Evolutionary conservation across 2,888 invertebrate genomes (phyloP).

Genomic region (Amphipoea oculea): DNA sequence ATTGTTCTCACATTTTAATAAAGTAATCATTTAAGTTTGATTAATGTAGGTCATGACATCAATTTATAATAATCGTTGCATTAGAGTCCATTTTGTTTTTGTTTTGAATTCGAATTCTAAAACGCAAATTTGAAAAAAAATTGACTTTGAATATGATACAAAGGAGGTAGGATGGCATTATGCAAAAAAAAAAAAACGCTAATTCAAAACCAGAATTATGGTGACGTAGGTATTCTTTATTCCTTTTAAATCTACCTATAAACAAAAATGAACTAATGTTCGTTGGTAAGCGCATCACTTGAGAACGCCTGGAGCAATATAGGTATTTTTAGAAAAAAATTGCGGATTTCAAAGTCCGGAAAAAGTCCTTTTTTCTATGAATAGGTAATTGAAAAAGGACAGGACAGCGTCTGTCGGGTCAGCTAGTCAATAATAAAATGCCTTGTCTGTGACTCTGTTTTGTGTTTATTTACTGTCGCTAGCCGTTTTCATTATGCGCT

Average conservation of each 20-base stretch:
- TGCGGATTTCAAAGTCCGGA: background rate
- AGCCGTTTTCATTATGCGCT: slow-evolving; percentile 42
- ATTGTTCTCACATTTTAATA: slow-evolving; percentile 11
- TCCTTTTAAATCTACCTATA: too few relatives aligned
- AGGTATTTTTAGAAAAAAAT: background rate
- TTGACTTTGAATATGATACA: background rate
- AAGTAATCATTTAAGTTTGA: slow-evolving; percentile 5
- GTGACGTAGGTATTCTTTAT: background rate
- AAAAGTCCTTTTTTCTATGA: background rate
- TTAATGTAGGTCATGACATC: background rate
- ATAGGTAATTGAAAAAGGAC: background rate
- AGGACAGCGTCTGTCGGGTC: too few relatives aligned
- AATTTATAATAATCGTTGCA: background rate
- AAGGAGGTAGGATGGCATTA: slow-evolving; percentile 13
- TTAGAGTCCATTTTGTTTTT: background rate
- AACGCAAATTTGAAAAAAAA: background rate
- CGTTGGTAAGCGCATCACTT: background rate
- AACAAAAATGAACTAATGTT: background rate
- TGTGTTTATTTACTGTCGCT: slow-evolving; percentile 39
- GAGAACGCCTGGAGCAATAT: background rate
- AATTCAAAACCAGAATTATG: slow-evolving; percentile 1
- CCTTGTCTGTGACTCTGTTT: slow-evolving; percentile 25
- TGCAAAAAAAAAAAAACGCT: background rate
- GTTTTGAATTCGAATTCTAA: background rate
- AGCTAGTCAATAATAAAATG: slow-evolving; percentile 8